phyloP scores from a whole-genome alignment of 2,113 vertebrate species.

The Columba janthina region DNA sequence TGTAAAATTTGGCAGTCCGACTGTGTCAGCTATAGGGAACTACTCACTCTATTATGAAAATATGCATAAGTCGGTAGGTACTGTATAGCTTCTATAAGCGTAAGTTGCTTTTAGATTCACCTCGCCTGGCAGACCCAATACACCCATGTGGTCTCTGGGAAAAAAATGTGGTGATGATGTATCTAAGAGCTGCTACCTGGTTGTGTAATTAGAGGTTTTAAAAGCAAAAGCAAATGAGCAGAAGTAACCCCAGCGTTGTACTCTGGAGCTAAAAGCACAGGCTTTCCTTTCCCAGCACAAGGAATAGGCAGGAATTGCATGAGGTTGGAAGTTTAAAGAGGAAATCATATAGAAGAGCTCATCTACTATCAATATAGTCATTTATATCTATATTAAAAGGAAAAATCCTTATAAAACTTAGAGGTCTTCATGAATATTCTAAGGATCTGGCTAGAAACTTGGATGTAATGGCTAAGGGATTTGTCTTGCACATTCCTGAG shows the following conservation, averaged over 20 bases:
- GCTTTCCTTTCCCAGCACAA: neutral
- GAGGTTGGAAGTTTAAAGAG: neutral
- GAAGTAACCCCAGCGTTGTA: neutral
- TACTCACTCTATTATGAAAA: neutral
- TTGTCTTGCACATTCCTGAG: neutral
- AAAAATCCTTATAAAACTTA: neutral
- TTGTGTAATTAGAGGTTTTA: neutral
- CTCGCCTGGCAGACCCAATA: neutral
- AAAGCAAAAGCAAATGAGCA: neutral
- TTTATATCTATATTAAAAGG: neutral
- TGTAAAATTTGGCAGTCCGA: neutral
- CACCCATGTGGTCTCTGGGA: neutral
- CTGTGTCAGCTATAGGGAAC: neutral
- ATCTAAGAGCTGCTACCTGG: neutral
- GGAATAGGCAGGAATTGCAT: neutral
- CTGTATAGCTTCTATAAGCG: neutral
- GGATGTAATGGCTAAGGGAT: neutral
- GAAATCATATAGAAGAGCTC: neutral
- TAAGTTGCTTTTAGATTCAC: neutral
- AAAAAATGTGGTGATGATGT: neutral
- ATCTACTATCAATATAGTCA: neutral
- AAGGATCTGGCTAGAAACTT: neutral
- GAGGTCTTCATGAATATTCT: neutral
- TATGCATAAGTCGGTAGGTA: rapidly evolving
- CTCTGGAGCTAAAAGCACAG: neutral